Evolutionary conservation across 37 sponge, comb jelly and placozoan species (phyloP), one percentile per base, ranked within the genome.

Genomic region (Geodia barretti): DNA sequence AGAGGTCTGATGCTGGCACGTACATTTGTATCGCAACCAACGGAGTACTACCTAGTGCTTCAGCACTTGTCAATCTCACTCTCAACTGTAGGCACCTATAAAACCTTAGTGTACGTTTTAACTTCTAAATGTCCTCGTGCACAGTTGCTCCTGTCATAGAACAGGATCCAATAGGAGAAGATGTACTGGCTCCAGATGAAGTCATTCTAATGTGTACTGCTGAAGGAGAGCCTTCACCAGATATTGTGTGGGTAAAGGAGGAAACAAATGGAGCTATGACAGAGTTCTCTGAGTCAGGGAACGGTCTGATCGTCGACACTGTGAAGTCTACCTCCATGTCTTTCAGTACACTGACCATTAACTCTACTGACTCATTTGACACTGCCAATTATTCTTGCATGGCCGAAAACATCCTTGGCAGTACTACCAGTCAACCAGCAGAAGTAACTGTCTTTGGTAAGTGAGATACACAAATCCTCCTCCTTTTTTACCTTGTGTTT

Each of bases 361-460:
- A 31, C 21, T 14, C 39, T 20, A 65, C 76, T 20, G 34, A 59
- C 30, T 43, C 58, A 14, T 60, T 62, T 43, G 83, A 81, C 77
- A 76, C 82, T 69, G 88, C 75, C 34, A 80, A 68, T 64, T 81
- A 77, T 43, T 80, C 68, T 64, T 87, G 88, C 39, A 31, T 2
- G 23, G 88, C 72, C 20, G 37, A 32, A 19, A 87, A 82, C 37
- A 25, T 7, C 9, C 2, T 63, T 60, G 79, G 68, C 31, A 68
- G 38, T 64, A 33, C 23, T 3, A 25, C 14, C 26, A 79, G 67
- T 54, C 29, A 35, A 1, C 23, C 28, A 1, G 68, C 67, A 19
- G 8, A 23, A 7, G 79, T 79, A 25, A 62, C 67, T 38, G 68
- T 79, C 14, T 79, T 25, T 79, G 79, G 79, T 79, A 67, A 79